Conservation (phyloP, 1,140 invertebrate species). For the Proales similis region DNA sequence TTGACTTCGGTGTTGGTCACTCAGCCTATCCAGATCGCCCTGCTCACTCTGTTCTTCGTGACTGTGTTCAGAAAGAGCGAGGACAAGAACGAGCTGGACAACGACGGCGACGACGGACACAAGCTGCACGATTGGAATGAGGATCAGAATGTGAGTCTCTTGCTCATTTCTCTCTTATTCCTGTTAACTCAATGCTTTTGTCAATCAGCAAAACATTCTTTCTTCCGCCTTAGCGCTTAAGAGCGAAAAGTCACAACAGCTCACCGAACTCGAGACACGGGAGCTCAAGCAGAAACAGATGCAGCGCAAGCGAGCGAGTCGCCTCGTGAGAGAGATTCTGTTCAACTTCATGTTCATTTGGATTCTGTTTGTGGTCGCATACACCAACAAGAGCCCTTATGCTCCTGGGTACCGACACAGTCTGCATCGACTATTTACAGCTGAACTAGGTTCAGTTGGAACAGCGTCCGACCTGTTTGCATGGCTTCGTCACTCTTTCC, state of each 20-base stretch:
- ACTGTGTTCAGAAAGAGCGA: constrained; percentile 54
- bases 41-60: constrained; percentile 55
- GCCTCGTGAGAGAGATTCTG: constrained; percentile 46
- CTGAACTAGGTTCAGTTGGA: neutral
- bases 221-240: no score
- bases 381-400: constrained; percentile 38
- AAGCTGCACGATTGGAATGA: no score
- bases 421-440: constrained; percentile 45
- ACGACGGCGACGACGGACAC: neutral
- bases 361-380: constrained; percentile 8
- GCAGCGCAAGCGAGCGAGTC: neutral
- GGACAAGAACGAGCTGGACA: constrained; percentile 50
- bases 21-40: constrained; percentile 57
- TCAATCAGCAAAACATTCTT: no score
- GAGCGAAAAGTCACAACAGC: constrained; percentile 50
- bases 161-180: no score
- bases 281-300: no score
- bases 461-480: constrained; percentile 51
- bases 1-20: constrained; percentile 57
- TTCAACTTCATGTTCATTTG: constrained; percentile 39
- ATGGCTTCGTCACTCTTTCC: constrained; percentile 51
- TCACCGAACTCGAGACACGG: neutral
- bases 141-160: no score
- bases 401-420: constrained; percentile 50
- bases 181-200: no score